Conservation (phyloP, 1,140 invertebrate genomes). For the Drosophila subobscura region DNA sequence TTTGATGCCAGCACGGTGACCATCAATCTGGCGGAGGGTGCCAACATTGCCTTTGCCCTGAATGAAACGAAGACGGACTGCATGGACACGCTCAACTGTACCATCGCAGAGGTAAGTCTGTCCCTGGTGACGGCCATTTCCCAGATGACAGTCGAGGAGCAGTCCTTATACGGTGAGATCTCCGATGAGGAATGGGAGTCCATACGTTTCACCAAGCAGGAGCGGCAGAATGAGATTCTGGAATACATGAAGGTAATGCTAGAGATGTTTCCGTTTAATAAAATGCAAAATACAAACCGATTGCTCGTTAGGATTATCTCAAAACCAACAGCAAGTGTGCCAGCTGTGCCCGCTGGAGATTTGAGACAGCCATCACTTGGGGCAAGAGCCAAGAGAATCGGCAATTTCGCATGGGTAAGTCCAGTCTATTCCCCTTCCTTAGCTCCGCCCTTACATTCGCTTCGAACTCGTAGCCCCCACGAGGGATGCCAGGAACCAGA, state of each 20-base stretch:
- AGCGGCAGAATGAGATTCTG: conserved; percentile 86
- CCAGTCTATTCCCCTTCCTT: background rate
- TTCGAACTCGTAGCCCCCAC: conserved; percentile 27
- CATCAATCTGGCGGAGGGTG: conserved; percentile 88
- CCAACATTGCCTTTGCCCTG: conserved; percentile 92
- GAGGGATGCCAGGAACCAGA: conserved; percentile 58
- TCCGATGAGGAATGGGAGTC: conserved; percentile 93
- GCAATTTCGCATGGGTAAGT: conserved; percentile 44
- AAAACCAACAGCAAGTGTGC: conserved; percentile 87
- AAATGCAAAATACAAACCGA: background rate
- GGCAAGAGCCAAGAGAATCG: conserved; percentile 76
- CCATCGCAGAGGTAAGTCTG: conserved; percentile 86
- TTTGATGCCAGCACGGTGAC: conserved; percentile 85
- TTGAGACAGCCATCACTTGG: conserved; percentile 78
- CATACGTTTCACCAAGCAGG: conserved; percentile 87
- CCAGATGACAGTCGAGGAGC: conserved; percentile 87
- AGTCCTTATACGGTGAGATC: conserved; percentile 88
- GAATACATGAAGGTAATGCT: conserved; percentile 83
- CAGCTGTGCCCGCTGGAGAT: conserved; percentile 85
- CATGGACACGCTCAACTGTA: conserved; percentile 68
- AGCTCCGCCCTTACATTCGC: background rate
- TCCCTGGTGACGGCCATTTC: conserved; percentile 87
- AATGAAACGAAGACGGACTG: conserved; percentile 86
- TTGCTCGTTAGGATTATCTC: conserved; percentile 57
- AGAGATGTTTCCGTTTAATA: background rate